A percentile compares a stretch with the other conserved stretches of the same genome.
Conservation (phyloP, 1,140 invertebrate species). For the Lineus longissimus region DNA sequence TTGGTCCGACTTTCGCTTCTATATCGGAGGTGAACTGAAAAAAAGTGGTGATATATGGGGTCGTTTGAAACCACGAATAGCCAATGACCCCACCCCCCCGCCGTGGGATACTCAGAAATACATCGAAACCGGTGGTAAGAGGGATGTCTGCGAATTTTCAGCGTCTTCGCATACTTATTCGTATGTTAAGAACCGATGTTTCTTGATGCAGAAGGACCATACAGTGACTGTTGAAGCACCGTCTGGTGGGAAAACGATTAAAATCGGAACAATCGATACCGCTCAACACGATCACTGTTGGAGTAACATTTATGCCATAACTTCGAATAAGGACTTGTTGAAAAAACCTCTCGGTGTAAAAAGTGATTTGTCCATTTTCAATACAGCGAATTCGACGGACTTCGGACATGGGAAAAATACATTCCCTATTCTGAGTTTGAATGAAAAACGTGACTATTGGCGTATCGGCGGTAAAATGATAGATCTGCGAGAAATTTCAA, state of each 20-base stretch:
- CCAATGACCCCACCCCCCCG: slow-evolving; percentile 1
- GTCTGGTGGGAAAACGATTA: not conserved
- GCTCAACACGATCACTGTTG: not conserved
- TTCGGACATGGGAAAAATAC: slow-evolving; percentile 7
- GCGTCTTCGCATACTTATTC: slow-evolving; percentile 4
- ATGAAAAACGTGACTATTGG: slow-evolving; percentile 7
- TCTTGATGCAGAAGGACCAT: slow-evolving; percentile 7
- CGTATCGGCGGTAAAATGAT: slow-evolving; percentile 1
- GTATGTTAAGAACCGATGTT: slow-evolving; percentile 6
- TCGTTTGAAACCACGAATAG: not conserved
- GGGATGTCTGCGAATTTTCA: not conserved
- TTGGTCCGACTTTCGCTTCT: slow-evolving; percentile 2
- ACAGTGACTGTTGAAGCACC: not conserved
- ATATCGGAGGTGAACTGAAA: not conserved
- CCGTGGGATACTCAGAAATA: slow-evolving; percentile 5
- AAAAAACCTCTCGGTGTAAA: not conserved
- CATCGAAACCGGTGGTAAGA: slow-evolving; percentile 4
- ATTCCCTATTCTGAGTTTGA: slow-evolving; percentile 3
- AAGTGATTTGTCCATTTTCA: not conserved
- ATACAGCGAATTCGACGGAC: not conserved
- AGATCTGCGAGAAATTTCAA: slow-evolving; percentile 2
- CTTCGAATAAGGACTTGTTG: not conserved
- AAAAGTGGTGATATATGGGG: slow-evolving; percentile 7
- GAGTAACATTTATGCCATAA: slow-evolving; percentile 4
- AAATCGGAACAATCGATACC: slow-evolving; percentile 3